Conservation (phyloP, 2,888 invertebrate genomes). For the Nemurella pictetii region DNA sequence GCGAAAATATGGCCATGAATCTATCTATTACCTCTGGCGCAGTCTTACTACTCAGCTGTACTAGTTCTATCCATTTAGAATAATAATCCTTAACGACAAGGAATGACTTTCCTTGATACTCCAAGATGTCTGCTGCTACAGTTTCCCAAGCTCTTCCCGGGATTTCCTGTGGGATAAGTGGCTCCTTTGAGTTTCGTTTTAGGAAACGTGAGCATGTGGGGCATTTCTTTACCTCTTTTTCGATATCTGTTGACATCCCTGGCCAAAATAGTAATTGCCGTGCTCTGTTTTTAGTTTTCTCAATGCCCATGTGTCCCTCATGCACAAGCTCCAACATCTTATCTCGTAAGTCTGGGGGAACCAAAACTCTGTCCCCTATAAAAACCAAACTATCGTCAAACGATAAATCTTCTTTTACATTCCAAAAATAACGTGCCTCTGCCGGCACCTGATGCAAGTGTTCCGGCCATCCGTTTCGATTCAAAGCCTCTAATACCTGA, state of each 20-base stretch:
- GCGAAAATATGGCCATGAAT: neutral
- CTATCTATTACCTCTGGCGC: neutral
- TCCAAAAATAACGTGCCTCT: conserved; percentile 24
- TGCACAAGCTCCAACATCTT: conserved; percentile 40
- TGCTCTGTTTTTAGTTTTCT: conserved; percentile 40
- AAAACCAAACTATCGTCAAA: conserved; percentile 40
- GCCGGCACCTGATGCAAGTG: neutral
- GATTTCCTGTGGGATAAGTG: neutral
- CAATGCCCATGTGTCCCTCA: conserved; percentile 41
- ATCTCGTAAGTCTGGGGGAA: conserved; percentile 37
- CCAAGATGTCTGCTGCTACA: neutral
- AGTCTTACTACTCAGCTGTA: neutral
- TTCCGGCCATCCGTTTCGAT: conserved; percentile 33
- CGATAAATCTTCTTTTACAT: conserved; percentile 35
- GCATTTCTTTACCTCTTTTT: neutral
- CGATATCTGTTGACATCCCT: neutral
- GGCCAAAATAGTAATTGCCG: conserved; percentile 1
- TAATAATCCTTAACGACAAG: neutral
- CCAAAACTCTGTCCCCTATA: conserved; percentile 37
- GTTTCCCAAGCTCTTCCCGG: neutral
- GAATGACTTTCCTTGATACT: neutral
- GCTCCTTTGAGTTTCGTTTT: neutral
- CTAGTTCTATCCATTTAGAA: neutral
- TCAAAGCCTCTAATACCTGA: neutral
- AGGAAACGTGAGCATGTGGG: neutral